Percentiles rank a stretch among this genome's conserved stretches.
Evolutionary conservation across 2,888 invertebrate species (phyloP).

Genomic region (Caenorhabditis sp.): DNA sequence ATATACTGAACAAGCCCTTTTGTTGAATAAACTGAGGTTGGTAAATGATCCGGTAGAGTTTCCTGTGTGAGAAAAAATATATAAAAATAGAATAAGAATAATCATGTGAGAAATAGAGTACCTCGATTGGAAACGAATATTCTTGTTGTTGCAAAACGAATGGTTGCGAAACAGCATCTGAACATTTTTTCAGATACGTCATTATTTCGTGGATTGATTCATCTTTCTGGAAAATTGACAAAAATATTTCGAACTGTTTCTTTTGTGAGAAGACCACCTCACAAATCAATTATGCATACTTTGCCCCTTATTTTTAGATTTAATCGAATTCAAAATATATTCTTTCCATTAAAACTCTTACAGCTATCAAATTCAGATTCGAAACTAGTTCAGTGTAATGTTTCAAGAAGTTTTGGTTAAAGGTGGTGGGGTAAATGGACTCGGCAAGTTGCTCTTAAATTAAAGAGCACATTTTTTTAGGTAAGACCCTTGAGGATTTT

Average conservation of each 20-base stretch:
- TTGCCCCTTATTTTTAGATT: too few species aligned
- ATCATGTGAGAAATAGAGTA: constrained; percentile 1
- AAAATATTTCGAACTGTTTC: neutral
- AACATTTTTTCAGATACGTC: constrained; percentile 41
- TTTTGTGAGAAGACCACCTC: too few species aligned
- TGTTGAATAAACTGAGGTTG: constrained; percentile 34
- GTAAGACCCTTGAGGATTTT: too few species aligned
- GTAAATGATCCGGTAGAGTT: constrained; percentile 40
- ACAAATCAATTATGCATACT: neutral
- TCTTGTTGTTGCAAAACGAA: constrained; percentile 18
- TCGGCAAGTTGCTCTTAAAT: too few species aligned
- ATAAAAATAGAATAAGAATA: neutral
- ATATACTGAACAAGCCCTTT: constrained; percentile 40
- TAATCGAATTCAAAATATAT: too few species aligned
- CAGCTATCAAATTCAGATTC: too few species aligned
- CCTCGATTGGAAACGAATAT: constrained; percentile 30
- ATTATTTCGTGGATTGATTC: constrained; percentile 31
- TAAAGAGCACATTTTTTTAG: too few species aligned
- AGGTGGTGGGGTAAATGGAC: too few species aligned
- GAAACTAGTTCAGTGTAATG: too few species aligned
- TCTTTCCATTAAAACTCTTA: too few species aligned
- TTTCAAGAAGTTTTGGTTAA: too few species aligned
- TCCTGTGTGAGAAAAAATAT: constrained; percentile 17
- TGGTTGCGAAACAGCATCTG: constrained; percentile 21
- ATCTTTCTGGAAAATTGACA: constrained; percentile 24